phyloP scores from a whole-genome alignment of 2,797 vertebrate species.

The Enteromius trimaculatus region DNA sequence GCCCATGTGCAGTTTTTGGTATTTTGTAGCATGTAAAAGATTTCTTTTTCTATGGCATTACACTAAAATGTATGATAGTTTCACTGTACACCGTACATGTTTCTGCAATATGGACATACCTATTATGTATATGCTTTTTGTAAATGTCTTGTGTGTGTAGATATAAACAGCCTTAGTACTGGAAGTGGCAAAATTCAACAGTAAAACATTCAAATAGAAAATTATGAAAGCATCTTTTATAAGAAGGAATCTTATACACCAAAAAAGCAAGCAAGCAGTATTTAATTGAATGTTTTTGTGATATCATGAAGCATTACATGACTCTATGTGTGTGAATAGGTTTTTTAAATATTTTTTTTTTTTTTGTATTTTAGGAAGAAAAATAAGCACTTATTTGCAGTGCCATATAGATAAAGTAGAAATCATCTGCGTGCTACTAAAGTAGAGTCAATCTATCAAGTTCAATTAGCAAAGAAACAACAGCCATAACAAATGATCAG shows the following conservation, averaged over 20 bases:
- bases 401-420: background rate
- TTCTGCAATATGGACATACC: background rate
- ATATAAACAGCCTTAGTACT: background rate
- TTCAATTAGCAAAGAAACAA: constrained; percentile 5
- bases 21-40: background rate
- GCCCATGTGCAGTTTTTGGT: background rate
- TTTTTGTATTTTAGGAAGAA: background rate
- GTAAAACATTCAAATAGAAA: background rate
- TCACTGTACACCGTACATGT: background rate
- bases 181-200: background rate
- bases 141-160: background rate
- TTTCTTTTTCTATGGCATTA: no score
- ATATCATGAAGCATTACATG: background rate
- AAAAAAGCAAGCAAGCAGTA: background rate
- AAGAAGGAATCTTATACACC: background rate
- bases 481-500: background rate
- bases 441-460: background rate
- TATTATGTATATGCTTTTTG: constrained; percentile 2
- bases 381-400: background rate
- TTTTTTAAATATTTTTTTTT: background rate
- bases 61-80: no score
- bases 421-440: background rate
- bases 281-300: background rate
- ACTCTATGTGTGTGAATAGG: background rate
- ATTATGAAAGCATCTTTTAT: background rate